Conservation (phyloP, 2,113 vertebrate species). For the Plecturocebus donacophilus region DNA sequence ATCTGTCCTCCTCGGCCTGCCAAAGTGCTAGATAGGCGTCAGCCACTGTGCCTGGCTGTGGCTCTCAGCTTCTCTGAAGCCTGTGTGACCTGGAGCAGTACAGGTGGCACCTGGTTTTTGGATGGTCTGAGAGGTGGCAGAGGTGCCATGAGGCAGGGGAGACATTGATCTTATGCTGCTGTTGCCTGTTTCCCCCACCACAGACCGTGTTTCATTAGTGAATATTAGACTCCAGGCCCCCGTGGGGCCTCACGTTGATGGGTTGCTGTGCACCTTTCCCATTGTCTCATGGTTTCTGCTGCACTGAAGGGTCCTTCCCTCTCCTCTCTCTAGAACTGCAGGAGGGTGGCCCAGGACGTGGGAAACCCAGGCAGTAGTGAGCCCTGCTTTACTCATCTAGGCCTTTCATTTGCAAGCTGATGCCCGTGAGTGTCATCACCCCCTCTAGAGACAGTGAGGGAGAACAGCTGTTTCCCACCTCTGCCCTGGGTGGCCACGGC, state of each 20-base stretch:
- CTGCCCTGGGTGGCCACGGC: background rate
- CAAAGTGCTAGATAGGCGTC: no score
- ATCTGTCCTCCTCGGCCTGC: no score
- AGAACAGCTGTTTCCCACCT: background rate
- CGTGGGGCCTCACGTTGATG: fast-evolving
- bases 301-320: background rate
- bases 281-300: fast-evolving
- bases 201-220: fast-evolving
- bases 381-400: fast-evolving
- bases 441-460: background rate
- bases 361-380: background rate
- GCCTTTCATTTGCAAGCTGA: background rate
- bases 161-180: fast-evolving
- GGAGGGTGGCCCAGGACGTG: background rate
- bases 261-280: background rate
- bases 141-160: background rate
- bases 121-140: background rate
- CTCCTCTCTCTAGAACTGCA: background rate
- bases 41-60: no score
- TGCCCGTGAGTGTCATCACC: fast-evolving
- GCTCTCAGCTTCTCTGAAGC: background rate
- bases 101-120: fast-evolving
- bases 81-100: fast-evolving
- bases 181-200: background rate
- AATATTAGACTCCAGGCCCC: fast-evolving